Evolutionary conservation across 1,140 invertebrate genomes (phyloP), one percentile per base, ranked within the genome.

Genomic region (Acromyrmex echinatior): DNA sequence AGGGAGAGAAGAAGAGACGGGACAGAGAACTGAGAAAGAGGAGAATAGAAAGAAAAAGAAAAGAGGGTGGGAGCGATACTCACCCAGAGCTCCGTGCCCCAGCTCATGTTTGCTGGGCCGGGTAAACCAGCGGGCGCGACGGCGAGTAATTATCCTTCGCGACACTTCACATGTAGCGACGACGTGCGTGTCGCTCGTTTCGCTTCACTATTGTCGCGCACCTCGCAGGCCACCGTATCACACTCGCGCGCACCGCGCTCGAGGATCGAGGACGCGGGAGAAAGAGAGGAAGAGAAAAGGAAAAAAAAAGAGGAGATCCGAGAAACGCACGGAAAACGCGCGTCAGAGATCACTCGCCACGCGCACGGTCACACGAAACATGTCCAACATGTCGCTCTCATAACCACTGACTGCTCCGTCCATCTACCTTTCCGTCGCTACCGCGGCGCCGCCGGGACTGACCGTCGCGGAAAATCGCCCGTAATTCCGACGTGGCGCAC

Each of bases 51-150:
- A 60, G 65, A 90, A 25, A 60, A 66, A 21, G 60, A 79, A 86
- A 76, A 56, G 76, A 66, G 63, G 70, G 14, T 6, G 49, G 14
- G 10, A 86, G 16, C 53, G 65, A 81, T 63, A 96, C 96, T 96
- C 93, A 96, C 96, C 96, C 96, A 96, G 92, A 96, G 94, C 93
- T 96, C 96, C 89, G 94, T 96, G 91, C 96, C 96, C 96, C 96
- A 96, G 95, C 96, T 96, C 95, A 96, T 96, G 93, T 93, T 96
- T 93, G 93, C 91, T 88, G 91, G 90, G 91, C 92, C 91, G 93
- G 92, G 87, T 90, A 89, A 92, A 92, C 92, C 92, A 90, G 80
- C 80, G 68, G 86, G 91, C 88, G 81, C 88, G 85, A 87, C 63
- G 84, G 62, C 74, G 65, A 28, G 60, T 87, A 80, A 70, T 70